Base-by-base conservation (phyloP, 2,888 invertebrate species). In the Agrypnus murinus region DNA sequence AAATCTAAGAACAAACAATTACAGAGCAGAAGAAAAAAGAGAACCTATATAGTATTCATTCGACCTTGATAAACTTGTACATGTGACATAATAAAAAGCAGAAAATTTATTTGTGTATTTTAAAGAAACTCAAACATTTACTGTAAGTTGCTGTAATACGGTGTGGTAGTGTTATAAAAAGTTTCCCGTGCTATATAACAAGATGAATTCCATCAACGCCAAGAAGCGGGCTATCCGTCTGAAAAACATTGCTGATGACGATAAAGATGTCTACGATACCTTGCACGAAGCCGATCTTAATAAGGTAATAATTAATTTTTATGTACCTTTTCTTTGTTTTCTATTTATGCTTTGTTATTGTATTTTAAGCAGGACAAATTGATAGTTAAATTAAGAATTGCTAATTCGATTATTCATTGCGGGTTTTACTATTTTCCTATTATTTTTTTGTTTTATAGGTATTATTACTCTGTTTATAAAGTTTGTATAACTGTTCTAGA, bases 231-330 rank as follows among this genome's bases (percentile, higher is more conserved):
- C 69, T 32, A 59, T 76, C 31, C 64, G 75, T 17, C 60, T 69
- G 59, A 73, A 68, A 62, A 77, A 77, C 60, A 70, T 69, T 14
- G 73, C 58, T 2, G 69, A 78, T 36, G 48, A 67, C 25, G 74
- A 77, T n/a, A 74, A 75, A 43, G 77, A 78, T 57, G 53, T 75
- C 12, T 75, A 73, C 55, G 77, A 78, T 60, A 74, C 71, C 1
- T 65, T 77, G 8, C 66, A 74, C 17, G 31, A 19, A 25, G 17
- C 8, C 55, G 43, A 12, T 43, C 53, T 43, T 31, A 43, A 59
- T n/a, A 1, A 59, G 59, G 59, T 59, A 59, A 59, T 43, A 38
- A 59, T 43, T 58, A 17, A 32, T 17, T 34, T 17, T 57, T 1
- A 1, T 31, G 4, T 53, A 15, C 14, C 48, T 43, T 9, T 14